phyloP scores from a whole-genome alignment of 2,113 vertebrate species.

The Astur gentilis region DNA sequence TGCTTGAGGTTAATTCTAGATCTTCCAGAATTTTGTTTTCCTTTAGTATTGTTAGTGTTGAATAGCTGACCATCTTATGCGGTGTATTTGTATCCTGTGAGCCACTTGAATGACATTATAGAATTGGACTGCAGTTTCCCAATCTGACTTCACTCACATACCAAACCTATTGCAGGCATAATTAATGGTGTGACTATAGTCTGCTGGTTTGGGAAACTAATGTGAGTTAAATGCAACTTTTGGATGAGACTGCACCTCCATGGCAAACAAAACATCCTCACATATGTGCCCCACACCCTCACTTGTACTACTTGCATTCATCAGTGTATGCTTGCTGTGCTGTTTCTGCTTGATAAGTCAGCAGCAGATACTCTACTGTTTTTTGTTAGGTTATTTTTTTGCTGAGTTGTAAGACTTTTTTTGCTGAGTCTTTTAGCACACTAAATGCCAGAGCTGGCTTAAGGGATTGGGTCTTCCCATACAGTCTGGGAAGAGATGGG shows the following conservation, averaged over 20 bases:
- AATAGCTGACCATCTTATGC: neutral
- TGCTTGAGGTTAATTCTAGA: neutral
- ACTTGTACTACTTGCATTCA: neutral
- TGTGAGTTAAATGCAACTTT: neutral
- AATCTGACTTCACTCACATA: neutral
- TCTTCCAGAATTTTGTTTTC: neutral
- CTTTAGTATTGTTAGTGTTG: neutral
- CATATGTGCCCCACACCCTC: neutral
- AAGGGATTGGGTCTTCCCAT: neutral
- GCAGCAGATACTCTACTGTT: neutral
- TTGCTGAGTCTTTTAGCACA: neutral
- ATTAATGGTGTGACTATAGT: neutral
- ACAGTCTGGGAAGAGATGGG: neutral
- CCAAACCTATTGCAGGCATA: neutral
- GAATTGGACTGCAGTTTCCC: neutral
- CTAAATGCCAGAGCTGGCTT: neutral
- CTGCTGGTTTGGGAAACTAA: neutral
- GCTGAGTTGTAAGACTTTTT: slow-evolving; percentile 26
- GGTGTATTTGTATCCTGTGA: neutral
- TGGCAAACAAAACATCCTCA: neutral
- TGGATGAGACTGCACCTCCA: neutral
- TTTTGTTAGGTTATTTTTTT: neutral
- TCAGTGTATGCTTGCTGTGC: neutral
- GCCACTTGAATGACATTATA: neutral
- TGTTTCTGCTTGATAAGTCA: slow-evolving; percentile 46